Base-by-base conservation (phyloP, 2,113 vertebrate species). In the Macaca fascicularis region DNA sequence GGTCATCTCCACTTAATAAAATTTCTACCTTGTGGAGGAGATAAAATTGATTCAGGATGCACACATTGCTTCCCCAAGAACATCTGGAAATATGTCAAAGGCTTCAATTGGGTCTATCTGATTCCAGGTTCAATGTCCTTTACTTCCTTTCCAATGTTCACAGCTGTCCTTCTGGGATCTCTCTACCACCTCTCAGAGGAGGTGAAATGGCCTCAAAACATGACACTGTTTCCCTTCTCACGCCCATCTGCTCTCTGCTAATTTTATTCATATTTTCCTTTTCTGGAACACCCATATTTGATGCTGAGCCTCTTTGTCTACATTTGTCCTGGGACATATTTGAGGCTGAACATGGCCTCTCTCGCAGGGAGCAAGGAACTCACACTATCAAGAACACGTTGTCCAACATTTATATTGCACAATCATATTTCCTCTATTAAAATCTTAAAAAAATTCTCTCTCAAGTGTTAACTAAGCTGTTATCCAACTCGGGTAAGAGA, bases 151-250 rank as follows among this genome's bases (percentile, higher is more conserved):
- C 72, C 79, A 87, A 20, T 0, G 0, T 75, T 55, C 64, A 79
- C 45, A 94, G 89, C 89, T 89, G 83, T 43, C 55, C 91, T 89
- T 78, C 59, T 43, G 27, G 27, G 72, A 84, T 30, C 61, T 45
- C 38, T 25, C 79, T 48, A 64, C n/a, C 9, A 32, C 48, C 72
- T 94, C 94, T 84, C 78, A 59, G 70, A 83, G 72, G 83, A 89
- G n/a, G 92, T 74, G 55, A 89, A 80, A 89, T 50, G 61, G 72
- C 43, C 78, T 89, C 84, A 59, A 48, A 92, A 79, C 8, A 6
- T 83, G 70, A 74, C 70, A 72, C 10, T 40, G n/a, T 84, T 88
- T 84, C 88, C 59, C 61, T 67, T 92, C 89, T 92, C 72, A 94
- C 0, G n/a, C 35, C 2, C 52, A 85, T 80, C 84, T 80, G 76